Evolutionary conservation across 2,797 vertebrate species (phyloP).

Genomic region (Pogoniulus pusillus): DNA sequence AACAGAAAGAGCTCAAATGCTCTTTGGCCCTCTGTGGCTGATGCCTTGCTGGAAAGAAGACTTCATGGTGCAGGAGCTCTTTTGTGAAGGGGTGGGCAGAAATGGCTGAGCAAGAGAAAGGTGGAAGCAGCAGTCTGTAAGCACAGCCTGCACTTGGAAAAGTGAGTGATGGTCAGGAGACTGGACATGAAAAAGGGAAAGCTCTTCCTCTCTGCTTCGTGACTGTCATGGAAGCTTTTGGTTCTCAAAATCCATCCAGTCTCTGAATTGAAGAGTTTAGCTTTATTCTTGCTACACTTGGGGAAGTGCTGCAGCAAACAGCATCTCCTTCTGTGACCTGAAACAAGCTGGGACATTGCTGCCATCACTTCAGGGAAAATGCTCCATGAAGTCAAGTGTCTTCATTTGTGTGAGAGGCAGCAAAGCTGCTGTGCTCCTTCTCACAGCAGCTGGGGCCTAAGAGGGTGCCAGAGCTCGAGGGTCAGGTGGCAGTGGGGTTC

Average conservation of each 20-base stretch:
- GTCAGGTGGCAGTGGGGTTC: neutral
- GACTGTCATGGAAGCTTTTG: neutral
- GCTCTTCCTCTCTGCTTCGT: neutral
- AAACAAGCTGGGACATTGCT: too few relatives aligned
- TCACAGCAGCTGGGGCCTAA: too few relatives aligned
- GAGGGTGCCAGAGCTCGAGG: neutral
- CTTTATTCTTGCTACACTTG: neutral
- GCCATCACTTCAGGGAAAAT: too few relatives aligned
- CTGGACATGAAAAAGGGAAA: neutral
- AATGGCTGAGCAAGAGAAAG: neutral
- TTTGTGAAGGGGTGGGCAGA: neutral
- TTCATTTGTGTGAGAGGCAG: too few relatives aligned
- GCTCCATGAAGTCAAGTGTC: too few relatives aligned
- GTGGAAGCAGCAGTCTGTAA: neutral
- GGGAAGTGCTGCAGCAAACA: too few relatives aligned
- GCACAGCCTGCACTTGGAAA: too few relatives aligned
- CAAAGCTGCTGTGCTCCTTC: too few relatives aligned
- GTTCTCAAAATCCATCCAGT: neutral
- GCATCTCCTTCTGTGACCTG: too few relatives aligned
- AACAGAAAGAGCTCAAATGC: neutral
- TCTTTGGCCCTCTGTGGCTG: neutral
- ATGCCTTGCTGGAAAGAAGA: neutral
- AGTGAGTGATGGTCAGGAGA: too few relatives aligned
- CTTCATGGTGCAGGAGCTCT: neutral
- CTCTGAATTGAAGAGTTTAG: neutral